Evolutionary conservation across 2,113 vertebrate species (phyloP).

Genomic region (Erinaceus europaeus): DNA sequence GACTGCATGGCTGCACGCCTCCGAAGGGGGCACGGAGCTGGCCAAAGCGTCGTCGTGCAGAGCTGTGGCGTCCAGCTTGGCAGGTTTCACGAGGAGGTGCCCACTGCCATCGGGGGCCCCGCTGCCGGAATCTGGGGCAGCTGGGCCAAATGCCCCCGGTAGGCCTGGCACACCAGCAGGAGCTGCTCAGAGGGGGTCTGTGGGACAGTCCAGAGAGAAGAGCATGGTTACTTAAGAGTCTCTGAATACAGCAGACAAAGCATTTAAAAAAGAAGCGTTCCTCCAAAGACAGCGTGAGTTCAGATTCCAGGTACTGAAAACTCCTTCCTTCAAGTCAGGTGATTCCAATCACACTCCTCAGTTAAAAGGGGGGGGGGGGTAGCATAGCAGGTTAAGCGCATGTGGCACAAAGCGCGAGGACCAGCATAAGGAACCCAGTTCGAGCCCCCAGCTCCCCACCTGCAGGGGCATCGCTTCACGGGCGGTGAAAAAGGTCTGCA

Average conservation of each 20-base stretch:
- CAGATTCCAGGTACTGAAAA: background rate
- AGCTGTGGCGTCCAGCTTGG: slow-evolving; percentile 96
- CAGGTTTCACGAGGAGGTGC: slow-evolving; percentile 89
- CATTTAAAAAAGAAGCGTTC: background rate
- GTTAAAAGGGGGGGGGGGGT: background rate
- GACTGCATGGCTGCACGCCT: slow-evolving; percentile 75
- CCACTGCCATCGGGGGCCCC: slow-evolving; percentile 88
- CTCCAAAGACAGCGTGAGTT: background rate
- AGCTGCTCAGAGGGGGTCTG: slow-evolving; percentile 65
- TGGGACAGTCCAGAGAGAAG: slow-evolving; percentile 11
- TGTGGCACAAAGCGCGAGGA: background rate
- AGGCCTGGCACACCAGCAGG: background rate
- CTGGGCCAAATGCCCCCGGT: slow-evolving; percentile 45
- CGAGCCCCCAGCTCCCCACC: no score
- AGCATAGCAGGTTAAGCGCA: no score
- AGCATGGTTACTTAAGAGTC: background rate
- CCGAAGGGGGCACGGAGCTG: slow-evolving; percentile 79
- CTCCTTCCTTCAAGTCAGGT: background rate
- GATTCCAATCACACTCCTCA: no score
- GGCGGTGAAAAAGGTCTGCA: no score
- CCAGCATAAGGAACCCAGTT: no score
- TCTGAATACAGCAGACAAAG: background rate
- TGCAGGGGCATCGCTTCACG: no score
- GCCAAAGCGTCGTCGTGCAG: slow-evolving; percentile 86
- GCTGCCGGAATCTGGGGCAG: slow-evolving; percentile 73